These are phyloP conservation scores for Sinosuthora webbiana DNA, from an alignment of 2,113 vertebrate genomes.

Conservation along the genomic window DNA sequence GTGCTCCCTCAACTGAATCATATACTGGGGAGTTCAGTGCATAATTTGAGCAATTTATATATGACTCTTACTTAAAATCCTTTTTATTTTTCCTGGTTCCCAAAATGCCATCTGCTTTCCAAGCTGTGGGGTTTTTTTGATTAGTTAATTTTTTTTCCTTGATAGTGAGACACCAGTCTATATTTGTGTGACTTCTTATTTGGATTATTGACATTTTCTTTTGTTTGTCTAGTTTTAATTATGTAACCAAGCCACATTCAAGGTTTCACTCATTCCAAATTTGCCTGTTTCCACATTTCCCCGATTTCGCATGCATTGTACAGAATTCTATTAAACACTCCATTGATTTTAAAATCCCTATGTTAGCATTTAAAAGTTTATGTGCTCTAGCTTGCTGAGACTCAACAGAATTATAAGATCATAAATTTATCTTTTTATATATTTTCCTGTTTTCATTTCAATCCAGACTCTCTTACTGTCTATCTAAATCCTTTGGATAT, in stretches of 20 bases:
- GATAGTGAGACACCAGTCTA: neutral
- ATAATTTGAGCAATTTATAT: neutral
- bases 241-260: constrained; percentile 20
- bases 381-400: neutral
- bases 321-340: constrained; percentile 58
- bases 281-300: neutral
- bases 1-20: neutral
- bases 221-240: constrained; percentile 30
- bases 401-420: constrained; percentile 26
- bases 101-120: neutral
- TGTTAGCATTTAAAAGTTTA: constrained; percentile 58
- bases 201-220: neutral
- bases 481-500: neutral
- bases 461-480: neutral
- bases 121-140: neutral
- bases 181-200: neutral
- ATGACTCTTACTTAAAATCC: neutral
- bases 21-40: neutral
- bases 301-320: constrained; percentile 16
- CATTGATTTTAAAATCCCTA: constrained; percentile 69
- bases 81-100: neutral
- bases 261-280: constrained; percentile 32
- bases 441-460: neutral
- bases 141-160: neutral
- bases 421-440: neutral